A percentile compares a stretch with the other conserved stretches of the same genome.
phyloP scores from a whole-genome alignment of 2,797 vertebrate genomes.

The Periparus ater region DNA sequence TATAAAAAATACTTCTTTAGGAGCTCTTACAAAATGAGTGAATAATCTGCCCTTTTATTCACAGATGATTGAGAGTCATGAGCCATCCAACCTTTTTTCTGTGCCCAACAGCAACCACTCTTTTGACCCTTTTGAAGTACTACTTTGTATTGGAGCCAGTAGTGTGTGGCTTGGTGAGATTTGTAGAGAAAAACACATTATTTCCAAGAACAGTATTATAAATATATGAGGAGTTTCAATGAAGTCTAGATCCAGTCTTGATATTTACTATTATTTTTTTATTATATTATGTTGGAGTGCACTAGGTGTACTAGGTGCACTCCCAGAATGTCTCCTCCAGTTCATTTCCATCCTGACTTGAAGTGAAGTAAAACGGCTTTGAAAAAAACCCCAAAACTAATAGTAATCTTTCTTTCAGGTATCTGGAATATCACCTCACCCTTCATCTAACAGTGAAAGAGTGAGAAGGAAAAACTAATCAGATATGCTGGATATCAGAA shows the following conservation, averaged over 20 bases:
- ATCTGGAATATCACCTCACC: not conserved
- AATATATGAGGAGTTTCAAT: not conserved
- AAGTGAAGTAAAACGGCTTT: not conserved
- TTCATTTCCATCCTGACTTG: not conserved
- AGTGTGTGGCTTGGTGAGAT: not conserved
- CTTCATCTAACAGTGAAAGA: not conserved
- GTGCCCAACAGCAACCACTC: accelerated
- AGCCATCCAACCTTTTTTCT: not conserved
- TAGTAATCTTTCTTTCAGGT: not conserved
- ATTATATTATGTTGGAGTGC: not conserved
- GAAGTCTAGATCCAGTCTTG: not conserved
- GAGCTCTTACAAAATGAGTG: not conserved
- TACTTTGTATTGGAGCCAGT: not conserved
- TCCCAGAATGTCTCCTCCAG: not conserved
- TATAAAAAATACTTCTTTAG: not conserved
- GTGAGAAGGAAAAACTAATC: not conserved
- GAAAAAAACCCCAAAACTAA: not conserved
- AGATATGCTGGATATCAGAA: not conserved
- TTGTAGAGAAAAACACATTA: not conserved
- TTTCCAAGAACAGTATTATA: not conserved
- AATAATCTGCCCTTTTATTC: not conserved
- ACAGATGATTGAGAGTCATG: not conserved
- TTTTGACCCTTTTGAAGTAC: not conserved
- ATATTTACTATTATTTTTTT: not conserved
- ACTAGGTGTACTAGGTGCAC: not conserved